phyloP scores from a whole-genome alignment of 2,797 vertebrate species.

The Sciurus vulgaris region DNA sequence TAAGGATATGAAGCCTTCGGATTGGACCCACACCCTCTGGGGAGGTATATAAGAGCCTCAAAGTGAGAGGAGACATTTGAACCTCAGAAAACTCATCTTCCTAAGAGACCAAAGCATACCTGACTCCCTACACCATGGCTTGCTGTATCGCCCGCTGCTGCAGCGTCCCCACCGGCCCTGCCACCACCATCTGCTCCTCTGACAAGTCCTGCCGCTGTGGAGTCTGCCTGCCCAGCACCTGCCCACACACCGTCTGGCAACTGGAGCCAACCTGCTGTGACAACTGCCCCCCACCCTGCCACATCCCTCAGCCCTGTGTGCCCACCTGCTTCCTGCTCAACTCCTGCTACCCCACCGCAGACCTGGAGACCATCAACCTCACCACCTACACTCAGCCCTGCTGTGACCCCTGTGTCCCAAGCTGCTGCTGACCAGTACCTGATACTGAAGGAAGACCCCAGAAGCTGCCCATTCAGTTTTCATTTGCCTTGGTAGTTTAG shows the following conservation, averaged over 20 bases:
- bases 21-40: conserved; percentile 15
- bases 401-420: conserved; percentile 63
- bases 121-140: conserved; percentile 34
- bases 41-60: conserved; percentile 72
- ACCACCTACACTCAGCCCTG: conserved; percentile 69
- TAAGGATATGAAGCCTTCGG: neutral
- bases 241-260: conserved; percentile 76
- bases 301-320: conserved; percentile 78
- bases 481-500: neutral
- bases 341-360: conserved; percentile 66
- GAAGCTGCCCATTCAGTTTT: neutral
- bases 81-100: conserved; percentile 15
- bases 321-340: conserved; percentile 81
- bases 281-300: conserved; percentile 74
- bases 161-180: conserved; percentile 72
- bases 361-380: conserved; percentile 76
- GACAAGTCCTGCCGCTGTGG: conserved; percentile 81
- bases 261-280: conserved; percentile 82
- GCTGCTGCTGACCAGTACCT: conserved; percentile 51
- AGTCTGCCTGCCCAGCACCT: conserved; percentile 85
- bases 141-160: conserved; percentile 63
- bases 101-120: neutral
- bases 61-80: conserved; percentile 33
- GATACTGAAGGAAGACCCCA: neutral
- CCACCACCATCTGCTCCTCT: conserved; percentile 83